These are phyloP conservation scores for Aurelia sp. DNA, from an alignment of 30 jellyfish, hydroid and myxozoan genomes.

Conservation along the genomic window DNA sequence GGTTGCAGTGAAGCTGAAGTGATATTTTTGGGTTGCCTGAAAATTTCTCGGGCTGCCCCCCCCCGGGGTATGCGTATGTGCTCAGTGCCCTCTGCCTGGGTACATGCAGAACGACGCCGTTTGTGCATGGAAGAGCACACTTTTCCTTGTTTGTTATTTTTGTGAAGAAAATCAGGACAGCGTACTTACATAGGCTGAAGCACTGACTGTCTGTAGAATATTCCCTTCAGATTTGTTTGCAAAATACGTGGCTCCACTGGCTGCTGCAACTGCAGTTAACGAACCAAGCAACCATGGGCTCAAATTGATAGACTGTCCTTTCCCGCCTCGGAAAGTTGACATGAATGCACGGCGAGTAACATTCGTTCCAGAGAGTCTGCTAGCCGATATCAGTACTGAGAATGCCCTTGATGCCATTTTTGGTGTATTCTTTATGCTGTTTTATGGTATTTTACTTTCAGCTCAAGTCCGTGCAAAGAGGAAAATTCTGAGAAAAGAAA, in stretches of 20 bases:
- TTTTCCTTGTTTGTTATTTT: background rate
- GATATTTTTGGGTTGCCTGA: no score
- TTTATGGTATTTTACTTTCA: no score
- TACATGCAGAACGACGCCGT: no score
- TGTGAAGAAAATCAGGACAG: background rate
- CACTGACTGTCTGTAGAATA: conserved; percentile 56
- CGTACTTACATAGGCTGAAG: conserved; percentile 67
- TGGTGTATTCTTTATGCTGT: no score
- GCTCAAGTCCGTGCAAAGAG: no score
- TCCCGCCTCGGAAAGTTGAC: conserved; percentile 6
- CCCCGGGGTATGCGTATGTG: no score
- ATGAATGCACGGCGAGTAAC: conserved; percentile 11
- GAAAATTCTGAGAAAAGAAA: no score
- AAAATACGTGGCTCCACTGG: conserved; percentile 48
- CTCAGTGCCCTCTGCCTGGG: no score
- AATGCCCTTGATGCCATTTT: conserved; percentile 60
- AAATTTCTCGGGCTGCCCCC: no score
- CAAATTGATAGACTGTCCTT: conserved; percentile 12
- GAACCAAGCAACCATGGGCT: conserved; percentile 65
- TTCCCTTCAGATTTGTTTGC: conserved; percentile 34
- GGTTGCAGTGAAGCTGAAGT: no score
- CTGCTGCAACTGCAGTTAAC: conserved; percentile 63
- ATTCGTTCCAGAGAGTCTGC: conserved; percentile 20
- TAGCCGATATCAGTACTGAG: conserved; percentile 31
- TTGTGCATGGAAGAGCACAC: background rate